These are phyloP conservation scores for Oscheius onirici DNA, from an alignment of 2,888 invertebrate species.

Conservation along the genomic window DNA sequence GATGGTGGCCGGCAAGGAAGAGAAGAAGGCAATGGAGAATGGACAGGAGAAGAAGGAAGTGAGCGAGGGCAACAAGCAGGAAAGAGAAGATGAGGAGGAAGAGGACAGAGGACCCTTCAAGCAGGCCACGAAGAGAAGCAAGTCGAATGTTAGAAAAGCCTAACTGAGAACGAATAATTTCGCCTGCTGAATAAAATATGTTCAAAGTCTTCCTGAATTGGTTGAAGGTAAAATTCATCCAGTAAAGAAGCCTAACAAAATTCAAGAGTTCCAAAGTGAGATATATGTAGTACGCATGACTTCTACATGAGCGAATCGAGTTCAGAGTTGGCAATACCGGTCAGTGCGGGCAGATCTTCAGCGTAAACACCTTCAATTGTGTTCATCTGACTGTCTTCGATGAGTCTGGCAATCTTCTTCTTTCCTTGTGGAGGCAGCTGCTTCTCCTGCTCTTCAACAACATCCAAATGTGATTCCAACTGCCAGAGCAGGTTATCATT, in stretches of 20 bases:
- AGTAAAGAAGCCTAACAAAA: neutral
- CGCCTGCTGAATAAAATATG: no score
- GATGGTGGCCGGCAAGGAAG: neutral
- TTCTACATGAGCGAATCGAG: conserved; percentile 6
- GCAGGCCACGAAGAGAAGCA: neutral
- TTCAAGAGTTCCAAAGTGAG: neutral
- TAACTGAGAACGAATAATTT: neutral
- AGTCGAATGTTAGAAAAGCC: neutral
- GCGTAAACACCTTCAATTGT: conserved; percentile 66
- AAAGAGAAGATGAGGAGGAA: neutral
- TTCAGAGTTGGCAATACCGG: conserved; percentile 37
- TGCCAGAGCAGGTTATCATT: conserved; percentile 82
- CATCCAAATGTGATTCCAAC: conserved; percentile 61
- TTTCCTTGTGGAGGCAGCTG: conserved; percentile 12
- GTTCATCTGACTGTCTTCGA: conserved; percentile 58
- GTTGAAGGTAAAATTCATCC: no score
- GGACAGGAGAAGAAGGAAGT: neutral
- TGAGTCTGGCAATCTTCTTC: conserved; percentile 22
- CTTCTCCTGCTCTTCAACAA: conserved; percentile 44
- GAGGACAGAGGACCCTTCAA: neutral
- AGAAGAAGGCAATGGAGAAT: neutral
- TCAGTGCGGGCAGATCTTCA: conserved; percentile 65
- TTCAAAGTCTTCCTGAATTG: no score
- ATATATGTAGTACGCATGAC: neutral
- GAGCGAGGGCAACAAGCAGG: neutral